Conservation (phyloP, 2,113 vertebrate species). For the Pseudorasbora parva region DNA sequence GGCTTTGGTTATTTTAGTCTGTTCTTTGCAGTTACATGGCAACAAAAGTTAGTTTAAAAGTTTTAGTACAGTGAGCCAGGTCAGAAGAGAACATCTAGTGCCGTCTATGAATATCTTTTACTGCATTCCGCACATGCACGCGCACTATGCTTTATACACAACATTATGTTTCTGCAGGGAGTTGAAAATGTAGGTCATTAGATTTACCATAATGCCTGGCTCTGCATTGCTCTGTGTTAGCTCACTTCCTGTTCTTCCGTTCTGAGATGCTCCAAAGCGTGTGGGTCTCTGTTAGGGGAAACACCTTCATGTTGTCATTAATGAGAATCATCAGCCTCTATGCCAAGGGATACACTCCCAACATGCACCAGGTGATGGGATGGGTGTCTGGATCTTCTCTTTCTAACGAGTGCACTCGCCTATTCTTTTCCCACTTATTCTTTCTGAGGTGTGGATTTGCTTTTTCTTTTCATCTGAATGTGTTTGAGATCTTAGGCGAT, state of each 20-base stretch:
- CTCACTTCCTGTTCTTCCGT: slow-evolving; percentile 35
- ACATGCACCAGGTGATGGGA: slow-evolving; percentile 55
- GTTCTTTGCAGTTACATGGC: not conserved
- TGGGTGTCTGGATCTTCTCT: slow-evolving; percentile 13
- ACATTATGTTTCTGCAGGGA: slow-evolving; percentile 15
- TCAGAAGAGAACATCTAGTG: slow-evolving; percentile 33
- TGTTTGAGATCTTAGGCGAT: not conserved
- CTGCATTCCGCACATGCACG: slow-evolving; percentile 23
- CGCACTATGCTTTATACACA: slow-evolving; percentile 5
- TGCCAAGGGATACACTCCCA: slow-evolving; percentile 36
- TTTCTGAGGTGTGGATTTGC: not conserved
- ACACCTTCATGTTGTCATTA: not conserved
- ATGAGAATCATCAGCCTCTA: slow-evolving; percentile 50
- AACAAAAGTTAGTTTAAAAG: not conserved
- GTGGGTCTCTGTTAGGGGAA: not conserved
- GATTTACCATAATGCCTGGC: slow-evolving; percentile 39
- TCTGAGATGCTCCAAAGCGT: not conserved
- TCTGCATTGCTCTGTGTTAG: not conserved
- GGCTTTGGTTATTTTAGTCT: not conserved
- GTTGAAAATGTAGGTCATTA: slow-evolving; percentile 51
- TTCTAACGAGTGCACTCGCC: not conserved
- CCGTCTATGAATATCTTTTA: slow-evolving; percentile 17
- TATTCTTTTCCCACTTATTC: not conserved
- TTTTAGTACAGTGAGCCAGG: not conserved
- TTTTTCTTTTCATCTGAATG: not conserved